Evolutionary conservation across 2,797 vertebrate genomes (phyloP).

Genomic region (Paedocypris micromegethes): DNA sequence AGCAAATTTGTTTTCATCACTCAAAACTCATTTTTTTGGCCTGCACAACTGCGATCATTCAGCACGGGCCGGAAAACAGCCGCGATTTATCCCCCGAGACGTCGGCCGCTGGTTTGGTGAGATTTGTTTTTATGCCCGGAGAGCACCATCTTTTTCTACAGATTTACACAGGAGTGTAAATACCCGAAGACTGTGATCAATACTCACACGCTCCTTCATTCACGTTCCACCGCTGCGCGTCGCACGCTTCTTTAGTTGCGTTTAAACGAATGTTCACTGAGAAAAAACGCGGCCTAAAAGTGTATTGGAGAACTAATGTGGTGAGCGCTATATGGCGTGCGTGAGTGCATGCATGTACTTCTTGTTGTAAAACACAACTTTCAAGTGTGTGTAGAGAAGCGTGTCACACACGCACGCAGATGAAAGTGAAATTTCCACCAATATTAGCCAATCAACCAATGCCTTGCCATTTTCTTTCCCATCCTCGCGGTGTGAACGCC

Average conservation of each 20-base stretch:
- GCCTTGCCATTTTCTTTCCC: constrained; percentile 50
- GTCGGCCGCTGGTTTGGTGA: constrained; percentile 54
- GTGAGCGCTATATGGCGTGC: too few species aligned
- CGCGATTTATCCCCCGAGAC: constrained; percentile 60
- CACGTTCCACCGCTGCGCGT: constrained; percentile 45
- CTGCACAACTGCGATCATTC: constrained; percentile 66
- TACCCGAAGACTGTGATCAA: constrained; percentile 97
- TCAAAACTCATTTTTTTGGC: constrained; percentile 35
- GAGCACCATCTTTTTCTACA: constrained; percentile 78
- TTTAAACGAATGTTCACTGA: constrained; percentile 61
- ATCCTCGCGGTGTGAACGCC: constrained; percentile 64
- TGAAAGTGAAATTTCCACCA: too few species aligned
- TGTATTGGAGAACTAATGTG: not conserved
- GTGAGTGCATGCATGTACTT: too few species aligned
- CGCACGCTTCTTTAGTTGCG: constrained; percentile 65
- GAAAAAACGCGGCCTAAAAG: constrained; percentile 54
- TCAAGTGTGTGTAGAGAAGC: too few species aligned
- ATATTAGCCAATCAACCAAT: constrained; percentile 10
- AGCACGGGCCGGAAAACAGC: constrained; percentile 55
- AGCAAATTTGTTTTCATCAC: constrained; percentile 19
- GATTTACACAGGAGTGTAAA: constrained; percentile 93
- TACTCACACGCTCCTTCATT: constrained; percentile 84
- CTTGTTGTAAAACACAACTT: too few species aligned
- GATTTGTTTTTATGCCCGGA: constrained; percentile 77
- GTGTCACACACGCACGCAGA: too few species aligned